phyloP scores from a whole-genome alignment of 2,113 vertebrate genomes.

The Pterocles gutturalis region DNA sequence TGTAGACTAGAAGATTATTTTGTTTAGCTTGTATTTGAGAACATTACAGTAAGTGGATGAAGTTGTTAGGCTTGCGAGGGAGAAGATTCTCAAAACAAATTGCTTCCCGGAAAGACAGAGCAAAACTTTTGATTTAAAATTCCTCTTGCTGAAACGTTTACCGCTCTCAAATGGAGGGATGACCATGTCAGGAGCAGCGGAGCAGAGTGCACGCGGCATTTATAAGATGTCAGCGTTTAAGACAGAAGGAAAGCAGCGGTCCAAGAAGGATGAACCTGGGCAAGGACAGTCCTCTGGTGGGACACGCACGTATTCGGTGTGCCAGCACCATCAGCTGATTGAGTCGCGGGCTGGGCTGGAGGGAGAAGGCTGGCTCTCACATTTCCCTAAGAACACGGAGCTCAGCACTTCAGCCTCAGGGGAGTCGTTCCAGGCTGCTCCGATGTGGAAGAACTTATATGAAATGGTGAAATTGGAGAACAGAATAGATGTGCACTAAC shows the following conservation, averaged over 20 bases:
- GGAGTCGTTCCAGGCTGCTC: not conserved
- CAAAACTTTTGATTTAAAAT: not conserved
- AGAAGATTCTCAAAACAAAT: constrained; percentile 6
- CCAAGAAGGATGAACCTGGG: not conserved
- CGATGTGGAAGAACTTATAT: not conserved
- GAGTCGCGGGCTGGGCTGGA: not conserved
- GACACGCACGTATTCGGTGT: not conserved
- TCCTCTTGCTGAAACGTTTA: not conserved
- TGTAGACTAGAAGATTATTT: constrained; percentile 32
- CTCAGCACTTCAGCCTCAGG: not conserved
- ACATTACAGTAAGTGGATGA: constrained; percentile 35
- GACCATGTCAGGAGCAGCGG: accelerated
- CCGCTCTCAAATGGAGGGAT: not conserved
- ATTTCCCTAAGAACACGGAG: not conserved
- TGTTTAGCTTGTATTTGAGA: constrained; percentile 34
- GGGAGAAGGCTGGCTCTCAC: not conserved
- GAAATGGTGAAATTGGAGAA: not conserved
- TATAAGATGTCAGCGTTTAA: not conserved
- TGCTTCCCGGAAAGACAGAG: not conserved
- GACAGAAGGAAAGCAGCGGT: not conserved
- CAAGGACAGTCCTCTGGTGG: not conserved
- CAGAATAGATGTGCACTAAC: not conserved
- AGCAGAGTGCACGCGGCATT: accelerated
- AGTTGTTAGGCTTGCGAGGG: not conserved
- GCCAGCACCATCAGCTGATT: not conserved